Evolutionary conservation across 2,113 vertebrate genomes (phyloP), one percentile per base, ranked within the genome.

Genomic region (Saguinus midas): DNA sequence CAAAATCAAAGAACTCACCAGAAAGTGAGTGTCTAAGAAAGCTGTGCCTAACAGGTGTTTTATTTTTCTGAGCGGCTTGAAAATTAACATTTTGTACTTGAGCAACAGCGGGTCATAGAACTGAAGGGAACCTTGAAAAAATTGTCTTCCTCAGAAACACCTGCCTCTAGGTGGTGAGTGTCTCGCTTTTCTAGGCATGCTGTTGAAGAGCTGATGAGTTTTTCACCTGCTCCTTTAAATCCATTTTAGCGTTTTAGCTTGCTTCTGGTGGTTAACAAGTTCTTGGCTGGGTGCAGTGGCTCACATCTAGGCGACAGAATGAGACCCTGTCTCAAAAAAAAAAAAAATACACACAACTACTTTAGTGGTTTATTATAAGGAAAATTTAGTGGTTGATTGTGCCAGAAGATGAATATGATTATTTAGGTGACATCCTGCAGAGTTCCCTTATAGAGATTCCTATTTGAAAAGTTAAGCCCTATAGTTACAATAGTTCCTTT

Each of bases 1-100:
- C 9, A 99, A 98, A 97, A 98, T 99, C 88, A 97, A 98, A 70
- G 97, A 98, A n/a, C 73, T 99, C 55, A 98, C 98, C 35, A 99
- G 99, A 57, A 99, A 99, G 99, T 99, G 89, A 96, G 99, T 98
- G 64, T 35, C 52, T 55, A 87, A 29, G 84, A 52, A 81, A 27
- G 10, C 29, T 12, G 0, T 25, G 25, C 1, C 64, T 58, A 50
- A 78, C n/a, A 43, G 35, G 40, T 82, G 12, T 72, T 50, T n/a
- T 16, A 2, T 48, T 78, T 85, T 95, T 82, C 68, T 52, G 3
- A 91, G 6, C 55, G n/a, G 29, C 78, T 95, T 91, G 48, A 68
- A 68, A 35, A 32, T 68, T 68, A 68, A 35, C 16, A 8, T 32
- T 68, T 68, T 84, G 8, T 50, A 23, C 17, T 75, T 37, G 1